Evolutionary conservation across 2,888 invertebrate species (phyloP), one percentile per base, ranked within the genome.

Genomic region (Taenaris catops): DNA sequence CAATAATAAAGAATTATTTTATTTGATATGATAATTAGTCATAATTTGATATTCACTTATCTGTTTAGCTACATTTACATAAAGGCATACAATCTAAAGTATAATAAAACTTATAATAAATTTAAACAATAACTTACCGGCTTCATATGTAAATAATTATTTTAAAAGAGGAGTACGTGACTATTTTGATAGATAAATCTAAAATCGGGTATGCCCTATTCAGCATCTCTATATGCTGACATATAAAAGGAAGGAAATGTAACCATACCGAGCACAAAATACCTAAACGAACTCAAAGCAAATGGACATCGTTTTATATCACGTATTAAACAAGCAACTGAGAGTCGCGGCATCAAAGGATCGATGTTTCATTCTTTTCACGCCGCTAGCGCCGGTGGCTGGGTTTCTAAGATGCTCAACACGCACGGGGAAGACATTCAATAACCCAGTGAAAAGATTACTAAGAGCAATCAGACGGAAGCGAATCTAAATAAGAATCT

Each of bases 401-500:
- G 46, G 49, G 69, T 60, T 67, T 55, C 57, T 65, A 59, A 58
- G 59, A 58, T 63, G 59, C 61, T 69, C 75, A 63, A 70, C 75
- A 80, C 78, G 79, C 80, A 76, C 79, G 68, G 78, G 67, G 73
- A 79, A 80, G 80, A 80, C 81, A 83, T 84, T 84, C 86, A 84
- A 86, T 84, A 84, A 86, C 79, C 74, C 67, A 80, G 80, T 78
- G 83, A 81, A 86, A 86, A 86, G 84, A 86, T 86, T 83, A 86
- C 83, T 69, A 74, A 79, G 83, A 83, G 86, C 84, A 84, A 86
- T 86, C 86, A 86, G 83, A 81, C 81, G 84, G 83, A 86, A 84
- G 86, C 83, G 81, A 84, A 86, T 86, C 86, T 86, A 86, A 86
- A 86, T 86, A 86, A 84, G 84, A 86, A 86, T 86, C 86, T 86